Evolutionary conservation across 2,113 vertebrate species (phyloP).

Genomic region (Guaruba guarouba): DNA sequence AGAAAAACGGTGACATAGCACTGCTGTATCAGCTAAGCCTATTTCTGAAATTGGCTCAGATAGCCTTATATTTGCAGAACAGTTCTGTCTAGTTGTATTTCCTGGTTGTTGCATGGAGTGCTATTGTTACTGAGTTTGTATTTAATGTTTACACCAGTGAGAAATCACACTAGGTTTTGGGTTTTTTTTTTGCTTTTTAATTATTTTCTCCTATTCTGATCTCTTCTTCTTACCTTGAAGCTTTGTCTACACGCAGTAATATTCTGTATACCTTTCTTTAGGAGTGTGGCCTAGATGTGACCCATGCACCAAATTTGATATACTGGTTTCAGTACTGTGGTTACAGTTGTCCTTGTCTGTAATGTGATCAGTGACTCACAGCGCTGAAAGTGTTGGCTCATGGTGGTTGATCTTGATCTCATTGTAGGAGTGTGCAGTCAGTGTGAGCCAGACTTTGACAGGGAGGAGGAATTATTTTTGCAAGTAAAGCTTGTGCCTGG

Average conservation of each 20-base stretch:
- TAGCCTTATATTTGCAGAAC: neutral
- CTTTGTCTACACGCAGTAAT: neutral
- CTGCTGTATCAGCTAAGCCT: neutral
- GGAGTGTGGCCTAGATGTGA: neutral
- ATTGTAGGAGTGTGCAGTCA: neutral
- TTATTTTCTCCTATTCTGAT: neutral
- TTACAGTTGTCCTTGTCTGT: neutral
- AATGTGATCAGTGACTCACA: neutral
- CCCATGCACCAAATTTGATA: neutral
- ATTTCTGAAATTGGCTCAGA: neutral
- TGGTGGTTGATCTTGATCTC: neutral
- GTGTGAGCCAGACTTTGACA: neutral
- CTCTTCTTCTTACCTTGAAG: neutral
- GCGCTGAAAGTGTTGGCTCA: neutral
- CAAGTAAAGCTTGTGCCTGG: neutral
- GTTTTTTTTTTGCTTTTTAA: too few species aligned
- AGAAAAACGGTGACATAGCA: accelerated
- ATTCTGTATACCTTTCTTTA: neutral
- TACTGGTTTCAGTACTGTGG: neutral
- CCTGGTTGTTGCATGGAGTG: neutral
- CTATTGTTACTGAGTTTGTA: neutral
- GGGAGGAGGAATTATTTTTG: neutral
- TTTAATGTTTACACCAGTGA: neutral
- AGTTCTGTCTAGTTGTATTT: neutral
- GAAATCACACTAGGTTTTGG: neutral